Evolutionary conservation across 2,113 vertebrate species (phyloP).

Genomic region (Saguinus midas): DNA sequence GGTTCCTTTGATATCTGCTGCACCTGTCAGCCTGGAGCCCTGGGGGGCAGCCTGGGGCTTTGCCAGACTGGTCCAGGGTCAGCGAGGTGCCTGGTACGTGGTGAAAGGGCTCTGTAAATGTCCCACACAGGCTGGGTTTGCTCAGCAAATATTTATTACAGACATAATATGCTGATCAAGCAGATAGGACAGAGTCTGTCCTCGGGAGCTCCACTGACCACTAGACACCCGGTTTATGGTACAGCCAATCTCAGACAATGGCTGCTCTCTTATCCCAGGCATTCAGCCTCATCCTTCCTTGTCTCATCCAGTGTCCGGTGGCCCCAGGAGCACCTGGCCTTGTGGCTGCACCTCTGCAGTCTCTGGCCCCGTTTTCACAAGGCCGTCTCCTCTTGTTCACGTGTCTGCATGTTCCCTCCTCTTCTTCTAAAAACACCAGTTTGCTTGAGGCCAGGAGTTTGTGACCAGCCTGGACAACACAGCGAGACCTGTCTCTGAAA

Average conservation of each 20-base stretch:
- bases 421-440: neutral
- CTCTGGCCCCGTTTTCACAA: neutral
- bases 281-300: accelerated
- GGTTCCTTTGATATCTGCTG: neutral
- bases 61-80: too few species aligned
- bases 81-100: accelerated
- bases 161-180: too few species aligned
- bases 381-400: accelerated
- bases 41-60: neutral
- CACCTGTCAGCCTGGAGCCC: neutral
- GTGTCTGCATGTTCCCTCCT: neutral
- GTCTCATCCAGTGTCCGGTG: neutral
- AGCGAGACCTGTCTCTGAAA: too few species aligned
- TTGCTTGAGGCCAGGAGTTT: too few species aligned
- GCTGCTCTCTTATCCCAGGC: accelerated
- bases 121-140: neutral
- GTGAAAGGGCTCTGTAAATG: neutral
- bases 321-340: neutral
- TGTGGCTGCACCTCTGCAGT: accelerated
- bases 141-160: neutral
- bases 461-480: too few species aligned
- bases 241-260: neutral
- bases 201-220: neutral
- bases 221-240: too few species aligned
- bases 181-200: neutral